Evolutionary conservation across 2,797 vertebrate species (phyloP), one percentile per base, ranked within the genome.

Genomic region (Smutsia temminckii): DNA sequence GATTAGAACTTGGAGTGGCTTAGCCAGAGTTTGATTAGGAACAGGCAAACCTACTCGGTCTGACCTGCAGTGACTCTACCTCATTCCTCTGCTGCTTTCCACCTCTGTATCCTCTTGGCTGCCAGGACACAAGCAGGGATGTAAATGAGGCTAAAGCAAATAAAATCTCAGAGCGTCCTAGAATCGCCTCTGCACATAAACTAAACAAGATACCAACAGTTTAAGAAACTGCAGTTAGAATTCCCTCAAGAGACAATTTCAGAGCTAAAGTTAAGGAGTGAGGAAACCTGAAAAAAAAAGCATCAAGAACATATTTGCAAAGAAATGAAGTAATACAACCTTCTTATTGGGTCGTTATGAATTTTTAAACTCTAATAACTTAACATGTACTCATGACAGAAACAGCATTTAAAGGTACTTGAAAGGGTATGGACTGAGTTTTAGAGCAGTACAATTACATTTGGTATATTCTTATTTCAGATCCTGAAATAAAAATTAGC

Each of bases 1-100:
- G 49, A 34, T 69, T 84, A 77, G 96, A 95, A 40, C 88, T 88
- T 95, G 53, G 66, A 91, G 57, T 83, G 72, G 51, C 4, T 68
- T 55, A 34, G 61, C 27, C 25, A 12, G 66, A 66, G 37, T 96
- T 97, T 95, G 66, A 46, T 49, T 80, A 81, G 89, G 63, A 81
- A 85, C 90, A 69, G 61, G 90, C 63, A 59, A 77, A 61, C 42
- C 34, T 74, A 0, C 96, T 83, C 18, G 32, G 64, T n/a, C 61
- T 51, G 32, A 57, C 37, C 55, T 51, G 32, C n/a, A 34, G 2
- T 40, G 55, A 25, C 74, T 81, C 27, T n/a, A 5, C 32, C 21
- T 74, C 69, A 13, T 20, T 77, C 32, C 92, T 61, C 25, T 72
- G 74, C 49, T 29, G 17, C 27, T 64, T 81, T 12, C 37, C 18